phyloP scores from a whole-genome alignment of 2,797 vertebrate species.

The Crenichthys baileyi region DNA sequence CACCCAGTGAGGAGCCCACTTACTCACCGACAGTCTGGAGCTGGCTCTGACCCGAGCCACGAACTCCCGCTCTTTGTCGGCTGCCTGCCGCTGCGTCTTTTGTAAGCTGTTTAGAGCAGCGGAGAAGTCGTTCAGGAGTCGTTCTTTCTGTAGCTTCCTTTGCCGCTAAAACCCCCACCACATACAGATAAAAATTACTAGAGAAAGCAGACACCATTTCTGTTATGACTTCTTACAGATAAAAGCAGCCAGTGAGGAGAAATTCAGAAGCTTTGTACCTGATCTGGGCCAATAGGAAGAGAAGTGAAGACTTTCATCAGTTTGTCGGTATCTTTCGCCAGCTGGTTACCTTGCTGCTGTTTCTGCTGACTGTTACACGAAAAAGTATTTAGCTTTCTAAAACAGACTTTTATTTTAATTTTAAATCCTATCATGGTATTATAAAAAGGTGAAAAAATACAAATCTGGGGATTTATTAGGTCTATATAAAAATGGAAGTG shows the following conservation, averaged over 20 bases:
- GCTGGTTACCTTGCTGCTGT: constrained; percentile 90
- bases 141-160: constrained; percentile 94
- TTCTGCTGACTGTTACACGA: constrained; percentile 88
- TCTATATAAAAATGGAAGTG: not conserved
- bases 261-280: constrained; percentile 77
- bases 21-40: constrained; percentile 92
- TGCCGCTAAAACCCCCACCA: constrained; percentile 83
- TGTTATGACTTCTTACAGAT: too few relatives aligned
- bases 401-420: not conserved
- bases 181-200: constrained; percentile 20
- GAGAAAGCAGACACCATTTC: not conserved
- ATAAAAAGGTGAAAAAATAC: not conserved
- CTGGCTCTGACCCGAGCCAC: constrained; percentile 94
- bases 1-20: not conserved
- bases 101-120: constrained; percentile 90
- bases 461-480: not conserved
- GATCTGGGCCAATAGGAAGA: constrained; percentile 88
- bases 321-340: constrained; percentile 95
- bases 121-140: constrained; percentile 92
- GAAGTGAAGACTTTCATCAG: constrained; percentile 91
- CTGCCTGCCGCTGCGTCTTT: constrained; percentile 90
- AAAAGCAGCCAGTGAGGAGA: not conserved
- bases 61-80: constrained; percentile 92
- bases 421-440: not conserved
- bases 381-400: not conserved